Conservation (phyloP, 2,888 invertebrate genomes). For the Trichopoda pennipes region DNA sequence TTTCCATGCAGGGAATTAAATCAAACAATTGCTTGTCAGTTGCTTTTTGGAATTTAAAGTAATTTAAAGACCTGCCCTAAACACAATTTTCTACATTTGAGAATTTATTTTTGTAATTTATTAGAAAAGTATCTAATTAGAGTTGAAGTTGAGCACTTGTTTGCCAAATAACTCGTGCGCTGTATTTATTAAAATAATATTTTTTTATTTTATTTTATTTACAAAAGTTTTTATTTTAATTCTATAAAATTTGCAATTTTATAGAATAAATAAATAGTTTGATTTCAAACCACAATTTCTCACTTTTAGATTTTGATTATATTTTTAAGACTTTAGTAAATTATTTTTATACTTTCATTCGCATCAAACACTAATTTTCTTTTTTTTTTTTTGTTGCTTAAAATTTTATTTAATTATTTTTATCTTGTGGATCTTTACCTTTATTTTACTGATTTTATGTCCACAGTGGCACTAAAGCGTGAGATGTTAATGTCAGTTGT, state of each 20-base stretch:
- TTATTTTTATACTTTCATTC: neutral
- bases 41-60: constrained; percentile 53
- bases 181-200: too few relatives aligned
- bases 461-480: constrained; percentile 80
- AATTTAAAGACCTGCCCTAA: constrained; percentile 20
- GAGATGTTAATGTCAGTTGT: constrained; percentile 78
- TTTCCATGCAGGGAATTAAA: neutral
- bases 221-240: neutral
- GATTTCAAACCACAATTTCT: constrained; percentile 26
- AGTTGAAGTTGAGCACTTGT: neutral
- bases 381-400: constrained; percentile 20
- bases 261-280: neutral
- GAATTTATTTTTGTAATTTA: constrained; percentile 1
- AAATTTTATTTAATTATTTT: constrained; percentile 14
- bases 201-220: neutral
- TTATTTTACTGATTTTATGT: constrained; percentile 74
- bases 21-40: constrained; percentile 47
- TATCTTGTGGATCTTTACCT: constrained; percentile 58
- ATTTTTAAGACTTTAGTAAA: constrained; percentile 23
- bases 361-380: neutral
- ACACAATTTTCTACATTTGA: constrained; percentile 4
- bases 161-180: too few relatives aligned
- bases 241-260: neutral
- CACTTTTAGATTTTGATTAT: constrained; percentile 30
- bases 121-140: neutral